Evolutionary conservation across 2,797 vertebrate species (phyloP).

Genomic region (Coccyzus lansbergi): DNA sequence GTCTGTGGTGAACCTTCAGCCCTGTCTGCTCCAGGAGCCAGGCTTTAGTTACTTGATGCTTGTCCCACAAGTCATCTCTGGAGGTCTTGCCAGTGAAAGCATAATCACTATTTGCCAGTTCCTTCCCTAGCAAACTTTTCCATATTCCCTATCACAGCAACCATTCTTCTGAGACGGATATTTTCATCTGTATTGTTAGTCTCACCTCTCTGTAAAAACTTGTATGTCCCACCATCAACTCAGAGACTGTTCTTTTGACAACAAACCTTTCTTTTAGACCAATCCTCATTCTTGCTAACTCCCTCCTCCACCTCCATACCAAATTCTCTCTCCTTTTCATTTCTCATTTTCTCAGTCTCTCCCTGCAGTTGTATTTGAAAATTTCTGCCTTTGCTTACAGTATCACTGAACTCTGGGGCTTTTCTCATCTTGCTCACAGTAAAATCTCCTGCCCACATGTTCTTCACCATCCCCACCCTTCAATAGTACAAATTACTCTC

Average conservation of each 20-base stretch:
- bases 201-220: neutral
- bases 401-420: neutral
- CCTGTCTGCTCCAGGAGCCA: neutral
- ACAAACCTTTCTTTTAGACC: neutral
- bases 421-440: neutral
- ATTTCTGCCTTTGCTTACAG: neutral
- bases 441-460: neutral
- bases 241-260: neutral
- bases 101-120: neutral
- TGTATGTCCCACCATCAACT: neutral
- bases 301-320: neutral
- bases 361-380: neutral
- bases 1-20: neutral
- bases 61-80: neutral
- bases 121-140: neutral
- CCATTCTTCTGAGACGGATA: neutral
- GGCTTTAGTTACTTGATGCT: neutral
- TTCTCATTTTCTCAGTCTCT: neutral
- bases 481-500: neutral
- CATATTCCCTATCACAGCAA: neutral
- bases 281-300: neutral
- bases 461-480: neutral
- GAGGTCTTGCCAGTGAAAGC: neutral
- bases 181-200: neutral
- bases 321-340: neutral